Percentiles rank a stretch among this genome's conserved stretches.
Conservation (phyloP, 2,888 invertebrate genomes). For the Amblyjoppa fuscipennis region DNA sequence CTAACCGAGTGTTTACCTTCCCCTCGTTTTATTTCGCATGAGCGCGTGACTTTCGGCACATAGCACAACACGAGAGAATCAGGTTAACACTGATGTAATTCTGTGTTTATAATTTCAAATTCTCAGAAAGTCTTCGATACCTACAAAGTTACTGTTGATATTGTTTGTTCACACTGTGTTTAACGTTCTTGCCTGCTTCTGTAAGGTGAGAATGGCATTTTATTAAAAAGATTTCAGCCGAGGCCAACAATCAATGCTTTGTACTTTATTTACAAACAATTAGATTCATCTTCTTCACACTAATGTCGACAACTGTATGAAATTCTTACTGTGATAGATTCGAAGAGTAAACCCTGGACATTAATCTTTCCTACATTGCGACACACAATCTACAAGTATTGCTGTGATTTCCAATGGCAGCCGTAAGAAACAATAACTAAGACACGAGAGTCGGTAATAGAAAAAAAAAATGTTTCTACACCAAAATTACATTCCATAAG, state of each 20-base stretch:
- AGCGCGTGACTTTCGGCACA: not conserved
- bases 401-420: not conserved
- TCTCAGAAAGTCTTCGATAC: not conserved
- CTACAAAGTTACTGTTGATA: not conserved
- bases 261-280: not conserved
- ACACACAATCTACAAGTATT: not conserved
- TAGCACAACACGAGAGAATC: not conserved
- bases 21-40: not conserved
- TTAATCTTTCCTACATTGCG: not conserved
- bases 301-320: not conserved
- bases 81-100: not conserved
- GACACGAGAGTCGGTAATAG: not conserved
- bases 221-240: constrained; percentile 34
- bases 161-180: not conserved
- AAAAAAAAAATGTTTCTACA: constrained; percentile 1
- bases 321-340: constrained; percentile 13
- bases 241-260: constrained; percentile 14
- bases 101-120: not conserved
- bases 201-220: constrained; percentile 23
- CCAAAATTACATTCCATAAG: not conserved
- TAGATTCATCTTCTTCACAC: not conserved
- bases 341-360: not conserved
- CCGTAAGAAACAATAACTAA: not conserved
- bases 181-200: not conserved
- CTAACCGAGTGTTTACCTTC: not conserved